Conservation (phyloP, 2,113 vertebrate species). For the Lichenostomus cassidix region DNA sequence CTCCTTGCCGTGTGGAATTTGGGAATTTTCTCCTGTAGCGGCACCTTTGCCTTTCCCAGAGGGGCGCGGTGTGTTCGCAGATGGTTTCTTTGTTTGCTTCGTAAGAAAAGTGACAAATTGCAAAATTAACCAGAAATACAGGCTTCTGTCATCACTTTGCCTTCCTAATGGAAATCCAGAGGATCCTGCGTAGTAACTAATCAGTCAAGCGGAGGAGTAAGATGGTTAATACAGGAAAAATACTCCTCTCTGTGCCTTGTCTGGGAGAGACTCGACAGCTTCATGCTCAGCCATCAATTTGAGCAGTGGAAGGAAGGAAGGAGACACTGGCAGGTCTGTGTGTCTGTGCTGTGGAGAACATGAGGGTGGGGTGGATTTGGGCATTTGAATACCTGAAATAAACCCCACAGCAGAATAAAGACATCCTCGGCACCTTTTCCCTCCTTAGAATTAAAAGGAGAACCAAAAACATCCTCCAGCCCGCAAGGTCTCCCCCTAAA, state of each 20-base stretch:
- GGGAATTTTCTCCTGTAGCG: not conserved
- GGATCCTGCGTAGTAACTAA: not conserved
- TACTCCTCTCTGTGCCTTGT: not conserved
- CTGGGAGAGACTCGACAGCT: not conserved
- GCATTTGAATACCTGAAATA: not conserved
- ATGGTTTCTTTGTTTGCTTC: not conserved
- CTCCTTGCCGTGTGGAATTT: not conserved
- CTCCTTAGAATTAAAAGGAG: not conserved
- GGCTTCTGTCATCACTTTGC: not conserved
- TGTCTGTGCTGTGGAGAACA: not conserved
- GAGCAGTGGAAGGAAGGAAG: not conserved
- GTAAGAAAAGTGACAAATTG: not conserved
- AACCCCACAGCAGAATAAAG: not conserved
- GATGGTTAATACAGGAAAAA: constrained; percentile 17
- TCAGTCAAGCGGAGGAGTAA: not conserved
- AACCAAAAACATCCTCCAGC: not conserved
- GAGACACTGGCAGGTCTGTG: not conserved
- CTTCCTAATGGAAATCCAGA: not conserved
- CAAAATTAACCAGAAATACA: not conserved
- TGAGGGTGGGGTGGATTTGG: not conserved
- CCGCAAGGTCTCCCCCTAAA: not conserved
- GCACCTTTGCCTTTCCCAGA: not conserved
- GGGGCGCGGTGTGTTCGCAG: not conserved
- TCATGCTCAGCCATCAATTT: not conserved
- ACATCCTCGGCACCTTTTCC: not conserved